Base-by-base conservation (phyloP, 2,797 vertebrate genomes). In the Psittacula echo region DNA sequence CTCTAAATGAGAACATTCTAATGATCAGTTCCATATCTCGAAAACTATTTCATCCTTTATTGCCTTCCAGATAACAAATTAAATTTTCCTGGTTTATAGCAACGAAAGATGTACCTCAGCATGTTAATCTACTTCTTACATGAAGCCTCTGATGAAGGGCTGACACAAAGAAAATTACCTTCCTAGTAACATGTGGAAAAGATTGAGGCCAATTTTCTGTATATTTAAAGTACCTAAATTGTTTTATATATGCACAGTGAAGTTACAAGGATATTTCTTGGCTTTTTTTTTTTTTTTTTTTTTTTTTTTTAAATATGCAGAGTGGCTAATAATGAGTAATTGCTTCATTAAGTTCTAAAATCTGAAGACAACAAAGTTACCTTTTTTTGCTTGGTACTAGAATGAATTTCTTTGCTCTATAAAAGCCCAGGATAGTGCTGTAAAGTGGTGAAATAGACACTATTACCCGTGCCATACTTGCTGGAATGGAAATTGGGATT, bases 401-500 rank as follows among this genome's bases (percentile, higher is more conserved):
- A 60, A 86, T 47, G 4, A 48, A 66, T 54, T 72, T 77, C 22
- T 84, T 77, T 64, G 45, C 37, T 90, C 47, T 73, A 7, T 2
- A 5, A 66, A 91, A 91, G 24, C 20, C 22, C 27, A 81, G 47
- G 29, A 62, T 34, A 68, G 21, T 68, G 27, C 45, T 81, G 15
- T 39, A 88, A 54, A 1, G 13, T 86, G 34, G 80, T 66, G 51
- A 81, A 78, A 89, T 94, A 70, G 13, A 51, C 79, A n/a, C 27
- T 72, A n/a, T 47, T 92, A 71, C 54, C 53, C 75, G 53, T 83
- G 76, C 54, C 51, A 61, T 54, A 62, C 44, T 93, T 83, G 8
- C 70, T 94, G 70, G 58, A 81, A 83, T 92, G 85, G 70, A 88
- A 94, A 88, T 73, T 78, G 10, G 47, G 66, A 91, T 95, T 87